A percentile compares a stretch with the other conserved stretches of the same genome.
These are phyloP conservation scores for Amyelois transitella DNA, from an alignment of 1,140 invertebrate species.

Conservation along the genomic window DNA sequence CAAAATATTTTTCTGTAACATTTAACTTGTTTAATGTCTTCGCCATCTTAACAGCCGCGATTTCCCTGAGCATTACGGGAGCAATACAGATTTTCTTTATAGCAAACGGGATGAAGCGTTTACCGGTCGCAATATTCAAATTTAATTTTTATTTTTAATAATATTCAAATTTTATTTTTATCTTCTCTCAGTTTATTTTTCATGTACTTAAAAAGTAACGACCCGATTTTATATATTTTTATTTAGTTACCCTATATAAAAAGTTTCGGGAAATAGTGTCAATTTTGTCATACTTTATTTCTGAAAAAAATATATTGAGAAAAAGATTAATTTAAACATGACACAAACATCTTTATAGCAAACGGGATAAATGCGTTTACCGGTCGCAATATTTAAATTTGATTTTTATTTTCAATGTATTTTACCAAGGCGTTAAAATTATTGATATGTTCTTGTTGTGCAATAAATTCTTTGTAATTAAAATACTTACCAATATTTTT, in stretches of 20 bases:
- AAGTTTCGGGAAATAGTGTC: not conserved
- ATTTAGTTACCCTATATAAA: not conserved
- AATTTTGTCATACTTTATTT: not conserved
- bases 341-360: not conserved
- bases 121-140: conserved; percentile 7
- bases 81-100: not conserved
- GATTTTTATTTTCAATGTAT: too few relatives aligned
- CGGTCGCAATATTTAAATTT: too few relatives aligned
- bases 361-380: not conserved
- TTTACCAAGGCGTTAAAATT: too few relatives aligned
- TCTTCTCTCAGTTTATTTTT: too few relatives aligned
- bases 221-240: too few relatives aligned
- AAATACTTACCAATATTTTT: too few relatives aligned
- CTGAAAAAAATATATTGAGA: not conserved
- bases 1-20: conserved; percentile 23
- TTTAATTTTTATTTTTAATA: too few relatives aligned
- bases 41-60: conserved; percentile 20
- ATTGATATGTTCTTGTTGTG: too few relatives aligned
- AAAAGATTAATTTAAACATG: not conserved
- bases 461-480: too few relatives aligned
- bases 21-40: conserved; percentile 17
- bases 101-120: conserved; percentile 21
- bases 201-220: too few relatives aligned
- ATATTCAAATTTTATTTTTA: too few relatives aligned
- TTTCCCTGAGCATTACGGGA: not conserved